Evolutionary conservation across 1,140 invertebrate species (phyloP), one percentile per base, ranked within the genome.

Genomic region (Lordiphosa mommai): DNA sequence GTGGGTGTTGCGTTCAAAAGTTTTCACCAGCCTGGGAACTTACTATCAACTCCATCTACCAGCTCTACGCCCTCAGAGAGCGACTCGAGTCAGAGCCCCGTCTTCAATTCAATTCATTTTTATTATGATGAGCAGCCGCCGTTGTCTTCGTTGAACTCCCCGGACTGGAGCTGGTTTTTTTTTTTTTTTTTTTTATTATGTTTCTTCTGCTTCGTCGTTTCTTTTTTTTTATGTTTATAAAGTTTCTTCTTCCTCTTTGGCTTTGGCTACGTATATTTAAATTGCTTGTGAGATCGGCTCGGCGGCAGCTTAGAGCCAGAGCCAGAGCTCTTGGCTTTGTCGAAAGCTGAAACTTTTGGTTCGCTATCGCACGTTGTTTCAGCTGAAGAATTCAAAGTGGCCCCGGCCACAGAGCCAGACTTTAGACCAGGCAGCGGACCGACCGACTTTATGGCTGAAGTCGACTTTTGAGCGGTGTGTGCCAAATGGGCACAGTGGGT

Each of bases 31-130:
- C 12, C 43, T 44, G 32, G 43, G 32, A 57, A 32, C 32, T 6
- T 27, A 36, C 17, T 29, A 34, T 10, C 41, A 27, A 12, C 34
- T 8, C 16, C 17, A 14, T 32, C 30, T 32, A 6, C 23, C 23
- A 16, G 9, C 43, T 32, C 43, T 4, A 32, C 13, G 6, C 29
- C 34, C 27, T 23, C 30, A 23, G n/a, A 37, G 40, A 59, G 16
- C 29, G 40, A 38, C 20, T 23, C 20, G 20, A 23, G 16, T 20
- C 8, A n/a, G 38, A 43, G 33, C 23, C 36, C 29, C 46, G 63
- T 71, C 72, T 80, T 73, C 60, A 73, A 80, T 80, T 82, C 76
- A 80, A 80, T 76, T 80, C 76, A 74, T 74, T 80, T 80, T 80
- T 74, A 80, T 80, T 80, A 80, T 80, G 76, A 82, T 80, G 71